These are phyloP conservation scores for Venturia canescens DNA, from an alignment of 1,140 invertebrate species.

Conservation along the genomic window DNA sequence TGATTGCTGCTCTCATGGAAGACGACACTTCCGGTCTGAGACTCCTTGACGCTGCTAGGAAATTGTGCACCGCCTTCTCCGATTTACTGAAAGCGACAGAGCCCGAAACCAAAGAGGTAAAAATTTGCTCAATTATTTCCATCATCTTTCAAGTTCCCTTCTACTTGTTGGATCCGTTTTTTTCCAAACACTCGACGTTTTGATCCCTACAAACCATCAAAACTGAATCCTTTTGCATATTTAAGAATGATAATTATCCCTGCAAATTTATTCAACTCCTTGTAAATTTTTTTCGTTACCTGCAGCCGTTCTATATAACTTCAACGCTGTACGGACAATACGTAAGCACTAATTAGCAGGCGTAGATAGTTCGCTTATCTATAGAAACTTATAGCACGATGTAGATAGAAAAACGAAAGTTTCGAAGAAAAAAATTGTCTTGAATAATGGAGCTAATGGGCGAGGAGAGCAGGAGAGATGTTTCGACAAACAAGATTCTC, in stretches of 20 bases:
- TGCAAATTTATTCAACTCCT: background rate
- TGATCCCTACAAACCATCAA: too few species aligned
- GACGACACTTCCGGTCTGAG: conserved; percentile 89
- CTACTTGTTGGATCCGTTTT: background rate
- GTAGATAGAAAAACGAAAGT: conserved; percentile 19
- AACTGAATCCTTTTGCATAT: too few species aligned
- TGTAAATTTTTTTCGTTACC: conserved; percentile 45
- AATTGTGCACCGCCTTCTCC: conserved; percentile 95
- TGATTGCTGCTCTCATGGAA: conserved; percentile 96
- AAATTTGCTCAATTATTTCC: background rate
- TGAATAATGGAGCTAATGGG: too few species aligned
- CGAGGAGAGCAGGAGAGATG: too few species aligned
- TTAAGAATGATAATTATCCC: background rate
- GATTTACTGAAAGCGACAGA: conserved; percentile 96
- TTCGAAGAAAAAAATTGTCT: background rate
- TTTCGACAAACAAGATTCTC: too few species aligned
- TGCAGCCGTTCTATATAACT: conserved; percentile 70
- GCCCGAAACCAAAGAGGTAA: conserved; percentile 92
- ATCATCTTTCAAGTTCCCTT: background rate
- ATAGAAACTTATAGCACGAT: too few species aligned
- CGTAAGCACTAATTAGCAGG: conserved; percentile 64
- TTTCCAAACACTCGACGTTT: background rate
- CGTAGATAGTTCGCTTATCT: background rate
- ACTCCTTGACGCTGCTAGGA: conserved; percentile 93
- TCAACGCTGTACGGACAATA: conserved; percentile 71